Evolutionary conservation across 2,888 invertebrate species (phyloP), one percentile per base, ranked within the genome.

Genomic region (Eupeodes latifasciatus): DNA sequence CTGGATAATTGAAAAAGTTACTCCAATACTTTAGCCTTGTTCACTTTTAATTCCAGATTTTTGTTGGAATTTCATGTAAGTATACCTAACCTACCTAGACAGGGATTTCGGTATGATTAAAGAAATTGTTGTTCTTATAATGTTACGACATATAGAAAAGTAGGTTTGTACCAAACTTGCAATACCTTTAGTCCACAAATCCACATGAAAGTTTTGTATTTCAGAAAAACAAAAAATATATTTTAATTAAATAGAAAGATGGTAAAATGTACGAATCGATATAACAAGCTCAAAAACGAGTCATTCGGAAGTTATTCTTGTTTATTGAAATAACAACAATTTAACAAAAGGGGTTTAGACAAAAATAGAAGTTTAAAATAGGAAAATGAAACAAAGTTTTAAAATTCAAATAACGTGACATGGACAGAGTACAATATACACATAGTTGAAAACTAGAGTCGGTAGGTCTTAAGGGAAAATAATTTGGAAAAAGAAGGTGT

Each of bases 1-100:
- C 51, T 75, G 51, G 40, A 62, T 75, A 74, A 62, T 75, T 75
- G 62, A 75, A 75, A 75, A 75, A 75, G 75, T 75, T 75, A 53
- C 14, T 74, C 16, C n/a, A 61, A 61, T 74, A 74, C 74, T 74
- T 74, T 62, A 16, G 75, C 12, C 62, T 62, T 47, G 62, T 62
- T 62, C 36, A 62, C 75, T 75, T 75, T 62, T 62, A 44, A 49
- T 44, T 62, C 51, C 2, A 51, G 34, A 2, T 36, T n/a, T 27
- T 40, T 55, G 40, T 16, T 71, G 71, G 40, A 71, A 40, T 71
- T 55, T 69, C 36, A 53, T 36, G 12, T 34, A 40, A 27, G 27
- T 27, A 27, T 34, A 40, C 5, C 5, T 40, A 40, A 5, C 40
- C 40, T 7, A 40, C 4, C 5, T 7, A 40, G 2, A 19, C 34